A percentile compares a stretch with the other conserved stretches of the same genome.
Evolutionary conservation across 2,888 invertebrate genomes (phyloP).

Genomic region (Metacarcinus magister): DNA sequence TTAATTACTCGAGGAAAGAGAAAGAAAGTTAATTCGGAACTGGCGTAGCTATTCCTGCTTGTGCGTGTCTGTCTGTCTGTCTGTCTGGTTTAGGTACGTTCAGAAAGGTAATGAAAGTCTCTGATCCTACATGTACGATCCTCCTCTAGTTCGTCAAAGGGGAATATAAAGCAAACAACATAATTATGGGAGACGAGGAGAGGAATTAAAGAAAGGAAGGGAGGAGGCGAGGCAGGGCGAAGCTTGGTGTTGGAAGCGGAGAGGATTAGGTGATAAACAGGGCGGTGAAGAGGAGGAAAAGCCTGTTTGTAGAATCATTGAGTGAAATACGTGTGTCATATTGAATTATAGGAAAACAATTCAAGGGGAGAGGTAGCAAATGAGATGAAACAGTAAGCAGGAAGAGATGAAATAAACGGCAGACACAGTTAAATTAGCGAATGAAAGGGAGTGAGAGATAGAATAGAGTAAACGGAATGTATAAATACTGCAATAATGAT

Average conservation of each 20-base stretch:
- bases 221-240: not conserved
- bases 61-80: not conserved
- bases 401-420: not conserved
- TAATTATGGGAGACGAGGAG: not conserved
- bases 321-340: not conserved
- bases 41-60: not conserved
- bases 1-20: slow-evolving; percentile 39
- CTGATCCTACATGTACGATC: not conserved
- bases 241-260: not conserved
- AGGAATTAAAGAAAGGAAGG: not conserved
- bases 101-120: not conserved
- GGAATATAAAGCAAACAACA: not conserved
- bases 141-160: not conserved
- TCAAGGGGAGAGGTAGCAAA: not conserved
- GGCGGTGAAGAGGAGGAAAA: not conserved
- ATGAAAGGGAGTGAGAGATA: not conserved
- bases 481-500: not conserved
- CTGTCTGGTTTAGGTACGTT: not conserved
- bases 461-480: not conserved
- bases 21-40: slow-evolving; percentile 7
- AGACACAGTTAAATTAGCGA: not conserved
- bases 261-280: slow-evolving; percentile 1
- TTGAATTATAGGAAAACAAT: not conserved
- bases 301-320: not conserved
- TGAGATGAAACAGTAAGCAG: not conserved